Evolutionary conservation across 2,888 invertebrate genomes (phyloP).

Genomic region (Sinopyrophorus schimmeli): DNA sequence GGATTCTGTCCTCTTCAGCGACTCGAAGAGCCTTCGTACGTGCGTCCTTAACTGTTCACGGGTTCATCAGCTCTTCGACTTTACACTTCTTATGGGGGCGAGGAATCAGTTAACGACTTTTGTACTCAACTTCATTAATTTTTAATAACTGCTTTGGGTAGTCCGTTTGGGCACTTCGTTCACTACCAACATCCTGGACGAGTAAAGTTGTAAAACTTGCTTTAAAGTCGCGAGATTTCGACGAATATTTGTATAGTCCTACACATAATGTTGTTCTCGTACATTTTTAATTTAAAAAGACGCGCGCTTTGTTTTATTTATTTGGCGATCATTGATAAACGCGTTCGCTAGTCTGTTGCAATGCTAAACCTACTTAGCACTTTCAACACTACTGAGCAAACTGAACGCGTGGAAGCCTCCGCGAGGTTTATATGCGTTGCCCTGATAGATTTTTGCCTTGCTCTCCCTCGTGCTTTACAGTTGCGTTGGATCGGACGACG

Average conservation of each 20-base stretch:
- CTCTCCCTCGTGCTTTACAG: conserved; percentile 9
- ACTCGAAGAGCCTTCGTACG: too few species aligned
- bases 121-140: conserved; percentile 2
- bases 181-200: too few species aligned
- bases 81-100: conserved; percentile 1
- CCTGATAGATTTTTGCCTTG: background rate
- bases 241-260: background rate
- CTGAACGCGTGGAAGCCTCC: conserved; percentile 24
- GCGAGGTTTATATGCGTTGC: conserved; percentile 13
- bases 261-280: background rate
- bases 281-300: conserved; percentile 12
- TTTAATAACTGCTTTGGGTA: too few species aligned
- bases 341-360: conserved; percentile 30
- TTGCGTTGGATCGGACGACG: too few species aligned
- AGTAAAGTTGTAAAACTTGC: background rate
- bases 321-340: background rate
- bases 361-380: conserved; percentile 26
- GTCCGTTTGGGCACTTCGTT: too few species aligned
- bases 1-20: too few species aligned
- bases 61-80: conserved; percentile 7
- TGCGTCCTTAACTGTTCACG: conserved; percentile 8
- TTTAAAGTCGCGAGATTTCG: background rate
- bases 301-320: background rate
- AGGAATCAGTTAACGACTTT: conserved; percentile 6
- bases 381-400: conserved; percentile 31